Base-by-base conservation (phyloP, 2,797 vertebrate genomes). In the Mus caroli region DNA sequence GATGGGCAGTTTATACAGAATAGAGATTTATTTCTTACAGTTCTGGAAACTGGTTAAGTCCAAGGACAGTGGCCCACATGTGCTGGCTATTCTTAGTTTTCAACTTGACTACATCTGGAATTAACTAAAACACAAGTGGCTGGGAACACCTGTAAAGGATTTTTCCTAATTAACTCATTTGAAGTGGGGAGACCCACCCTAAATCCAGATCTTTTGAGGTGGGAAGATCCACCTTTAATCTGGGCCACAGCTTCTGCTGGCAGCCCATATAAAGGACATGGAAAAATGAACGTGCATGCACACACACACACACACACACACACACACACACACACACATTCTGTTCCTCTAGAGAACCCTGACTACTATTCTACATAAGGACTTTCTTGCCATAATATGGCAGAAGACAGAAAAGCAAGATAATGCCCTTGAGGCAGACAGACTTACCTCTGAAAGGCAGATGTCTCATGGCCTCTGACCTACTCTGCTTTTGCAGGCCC, bases 151-250 rank as follows among this genome's bases (percentile, higher is more conserved):
- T 67, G 31, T 69, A 24, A 54, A 14, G 83, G 83, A 67, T 50
- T 85, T 67, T 67, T 67, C 31, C 64, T 50, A 67, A 85, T 67
- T 85, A 86, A 69, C 52, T 86, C 43, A 69, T 69, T 86, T 86
- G 83, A 69, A 69, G 34, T 52, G 43, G 31, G 43, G 50, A 86
- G 83, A 69, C 1, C 43, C 83, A 69, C 83, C 83, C 83, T 86
- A 86, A 50, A 52, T 86, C 62, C 46, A 26, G 83, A 69, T 52
- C 62, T 52, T 86, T n/a, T 86, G 62, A 52, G 62, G 46, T 52
- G 20, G 83, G 46, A 86, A 52, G 20, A 26, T 9, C 31, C 19
- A 50, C 83, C 60, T 85, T 86, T 52, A 86, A 69, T 86, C 31
- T 86, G 62, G 62, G 64, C 83, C 46, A 86, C 43, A 69, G 19